These are phyloP conservation scores for Sarcophaga rosellei DNA, from an alignment of 2,888 invertebrate species.

Conservation along the genomic window DNA sequence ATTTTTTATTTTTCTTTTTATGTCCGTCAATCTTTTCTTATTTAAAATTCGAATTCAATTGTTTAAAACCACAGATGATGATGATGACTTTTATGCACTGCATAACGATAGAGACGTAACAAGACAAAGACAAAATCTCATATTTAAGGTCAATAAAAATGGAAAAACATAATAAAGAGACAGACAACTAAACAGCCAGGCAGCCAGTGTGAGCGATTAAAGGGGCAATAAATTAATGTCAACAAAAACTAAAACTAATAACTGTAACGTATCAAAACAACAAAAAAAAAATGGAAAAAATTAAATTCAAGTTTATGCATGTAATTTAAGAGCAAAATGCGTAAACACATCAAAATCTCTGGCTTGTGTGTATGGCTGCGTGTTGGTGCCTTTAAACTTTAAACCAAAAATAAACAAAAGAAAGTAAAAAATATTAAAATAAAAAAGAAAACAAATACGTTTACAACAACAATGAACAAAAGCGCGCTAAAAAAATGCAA, in stretches of 20 bases:
- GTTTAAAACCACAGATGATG: slow-evolving; percentile 4
- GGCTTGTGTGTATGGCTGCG: background rate
- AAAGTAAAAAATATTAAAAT: background rate
- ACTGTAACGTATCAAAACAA: background rate
- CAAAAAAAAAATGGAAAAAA: background rate
- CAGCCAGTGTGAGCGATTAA: background rate
- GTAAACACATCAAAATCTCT: background rate
- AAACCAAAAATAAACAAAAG: slow-evolving; percentile 14
- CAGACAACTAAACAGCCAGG: too few species aligned
- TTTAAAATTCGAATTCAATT: slow-evolving; percentile 13
- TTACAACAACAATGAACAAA: background rate
- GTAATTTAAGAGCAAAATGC: slow-evolving; percentile 8
- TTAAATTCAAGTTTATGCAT: slow-evolving; percentile 21
- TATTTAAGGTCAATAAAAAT: slow-evolving; percentile 49
- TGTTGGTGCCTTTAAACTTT: background rate
- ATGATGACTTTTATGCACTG: slow-evolving; percentile 45
- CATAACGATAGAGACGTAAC: slow-evolving; percentile 10
- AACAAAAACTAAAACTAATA: background rate
- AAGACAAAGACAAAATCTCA: background rate
- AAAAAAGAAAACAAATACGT: background rate
- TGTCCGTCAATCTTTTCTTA: slow-evolving; percentile 3
- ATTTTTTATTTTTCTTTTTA: background rate
- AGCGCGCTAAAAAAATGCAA: slow-evolving; percentile 16
- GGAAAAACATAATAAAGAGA: background rate
- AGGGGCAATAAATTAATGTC: background rate